Evolutionary conservation across 2,888 invertebrate species (phyloP).

Genomic region (Lucinisca nassula): DNA sequence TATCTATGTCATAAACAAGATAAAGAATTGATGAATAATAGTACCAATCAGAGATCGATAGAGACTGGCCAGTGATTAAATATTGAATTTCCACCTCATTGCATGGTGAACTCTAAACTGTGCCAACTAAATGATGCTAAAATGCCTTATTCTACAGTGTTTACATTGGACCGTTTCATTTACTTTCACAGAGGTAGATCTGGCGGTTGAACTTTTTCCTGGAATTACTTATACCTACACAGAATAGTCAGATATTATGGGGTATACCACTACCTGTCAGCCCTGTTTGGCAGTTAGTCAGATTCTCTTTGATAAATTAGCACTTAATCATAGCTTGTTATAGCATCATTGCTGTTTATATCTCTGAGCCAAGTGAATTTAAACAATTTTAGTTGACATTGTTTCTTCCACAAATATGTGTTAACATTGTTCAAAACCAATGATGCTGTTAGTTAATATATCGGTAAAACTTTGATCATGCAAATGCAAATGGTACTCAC

Average conservation of each 20-base stretch:
- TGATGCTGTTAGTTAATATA: no score
- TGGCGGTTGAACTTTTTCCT: neutral
- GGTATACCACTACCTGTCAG: neutral
- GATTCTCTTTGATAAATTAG: neutral
- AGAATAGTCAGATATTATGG: neutral
- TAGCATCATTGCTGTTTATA: neutral
- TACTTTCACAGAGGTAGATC: neutral
- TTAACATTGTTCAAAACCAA: no score
- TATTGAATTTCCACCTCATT: neutral
- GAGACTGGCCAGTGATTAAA: neutral
- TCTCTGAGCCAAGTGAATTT: no score
- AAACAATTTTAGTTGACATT: no score
- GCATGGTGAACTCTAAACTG: neutral
- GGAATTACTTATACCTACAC: neutral
- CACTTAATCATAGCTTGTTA: neutral
- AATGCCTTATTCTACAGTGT: neutral
- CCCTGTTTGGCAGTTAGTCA: slow-evolving; percentile 2
- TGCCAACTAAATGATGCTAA: neutral
- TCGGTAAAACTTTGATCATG: no score
- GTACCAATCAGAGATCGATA: neutral
- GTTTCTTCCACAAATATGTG: no score
- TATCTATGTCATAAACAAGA: neutral
- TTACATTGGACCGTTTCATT: neutral
- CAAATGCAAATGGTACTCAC: no score
- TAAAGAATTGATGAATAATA: neutral